Evolutionary conservation across 2,888 invertebrate species (phyloP).

Genomic region (Cinara cedri): DNA sequence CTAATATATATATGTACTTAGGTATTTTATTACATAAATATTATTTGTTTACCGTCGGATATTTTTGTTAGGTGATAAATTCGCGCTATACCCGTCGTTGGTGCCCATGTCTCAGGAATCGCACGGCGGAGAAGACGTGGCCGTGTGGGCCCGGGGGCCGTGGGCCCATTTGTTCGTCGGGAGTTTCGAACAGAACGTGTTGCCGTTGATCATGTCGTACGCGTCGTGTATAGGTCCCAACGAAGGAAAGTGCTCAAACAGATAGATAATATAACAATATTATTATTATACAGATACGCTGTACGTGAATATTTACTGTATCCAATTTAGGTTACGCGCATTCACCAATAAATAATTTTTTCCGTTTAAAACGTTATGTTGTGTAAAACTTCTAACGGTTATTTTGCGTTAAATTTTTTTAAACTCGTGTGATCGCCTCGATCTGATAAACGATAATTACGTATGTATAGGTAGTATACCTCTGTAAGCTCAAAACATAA

Average conservation of each 20-base stretch:
- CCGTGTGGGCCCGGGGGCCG: conserved; percentile 58
- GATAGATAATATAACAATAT: neutral
- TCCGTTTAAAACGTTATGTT: neutral
- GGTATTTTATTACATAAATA: neutral
- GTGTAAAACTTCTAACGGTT: neutral
- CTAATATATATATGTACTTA: too few relatives aligned
- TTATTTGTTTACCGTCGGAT: neutral
- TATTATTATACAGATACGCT: too few relatives aligned
- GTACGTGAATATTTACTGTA: too few relatives aligned
- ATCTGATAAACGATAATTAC: too few relatives aligned
- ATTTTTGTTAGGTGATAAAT: conserved; percentile 40
- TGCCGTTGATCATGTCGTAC: conserved; percentile 58
- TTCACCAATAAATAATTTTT: neutral
- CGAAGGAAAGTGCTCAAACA: conserved; percentile 33
- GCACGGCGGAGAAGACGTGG: conserved; percentile 59
- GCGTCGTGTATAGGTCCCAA: conserved; percentile 60
- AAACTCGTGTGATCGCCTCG: too few relatives aligned
- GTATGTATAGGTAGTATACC: too few relatives aligned
- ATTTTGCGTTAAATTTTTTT: too few relatives aligned
- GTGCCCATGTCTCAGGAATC: conserved; percentile 54
- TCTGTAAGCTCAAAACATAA: too few relatives aligned
- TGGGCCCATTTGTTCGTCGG: conserved; percentile 58
- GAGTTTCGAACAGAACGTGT: conserved; percentile 57
- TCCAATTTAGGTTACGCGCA: too few relatives aligned
- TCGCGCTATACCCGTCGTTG: conserved; percentile 56